Conservation (phyloP, 2,113 vertebrate species). For the Leptocoma aspasia region DNA sequence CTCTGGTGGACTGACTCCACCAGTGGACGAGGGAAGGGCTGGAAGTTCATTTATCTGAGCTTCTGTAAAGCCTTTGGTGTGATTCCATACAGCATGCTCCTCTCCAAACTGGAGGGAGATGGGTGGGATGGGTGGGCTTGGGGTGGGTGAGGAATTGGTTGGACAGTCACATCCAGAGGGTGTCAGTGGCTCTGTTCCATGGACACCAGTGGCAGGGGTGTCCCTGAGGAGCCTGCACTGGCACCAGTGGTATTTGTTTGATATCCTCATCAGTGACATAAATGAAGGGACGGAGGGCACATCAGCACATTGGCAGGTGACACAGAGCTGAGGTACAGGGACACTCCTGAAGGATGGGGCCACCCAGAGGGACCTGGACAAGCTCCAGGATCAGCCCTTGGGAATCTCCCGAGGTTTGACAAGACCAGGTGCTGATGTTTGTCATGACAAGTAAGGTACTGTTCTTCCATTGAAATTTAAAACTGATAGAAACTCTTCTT, state of each 20-base stretch:
- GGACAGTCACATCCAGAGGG: neutral
- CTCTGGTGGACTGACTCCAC: neutral
- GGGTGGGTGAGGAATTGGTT: rapidly evolving
- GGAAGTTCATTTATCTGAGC: neutral
- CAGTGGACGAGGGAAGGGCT: neutral
- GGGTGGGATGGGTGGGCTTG: neutral
- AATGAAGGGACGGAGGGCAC: neutral
- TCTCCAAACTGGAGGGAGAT: too few relatives aligned
- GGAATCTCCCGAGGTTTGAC: neutral
- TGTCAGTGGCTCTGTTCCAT: neutral
- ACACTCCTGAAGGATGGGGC: neutral
- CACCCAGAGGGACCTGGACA: neutral
- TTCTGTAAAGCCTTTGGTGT: neutral
- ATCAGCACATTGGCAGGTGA: neutral
- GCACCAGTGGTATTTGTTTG: neutral
- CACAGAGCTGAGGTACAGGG: neutral
- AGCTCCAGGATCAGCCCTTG: neutral
- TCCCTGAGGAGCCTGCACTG: neutral
- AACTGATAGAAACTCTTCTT: neutral
- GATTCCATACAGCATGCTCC: neutral
- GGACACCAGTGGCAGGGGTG: neutral
- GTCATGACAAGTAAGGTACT: neutral
- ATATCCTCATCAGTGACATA: neutral
- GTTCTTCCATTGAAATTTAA: neutral
- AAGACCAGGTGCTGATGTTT: neutral